Percentiles rank a stretch among this genome's conserved stretches.
Conservation (phyloP, 2,113 vertebrate species). For the Nanorana parkeri region DNA sequence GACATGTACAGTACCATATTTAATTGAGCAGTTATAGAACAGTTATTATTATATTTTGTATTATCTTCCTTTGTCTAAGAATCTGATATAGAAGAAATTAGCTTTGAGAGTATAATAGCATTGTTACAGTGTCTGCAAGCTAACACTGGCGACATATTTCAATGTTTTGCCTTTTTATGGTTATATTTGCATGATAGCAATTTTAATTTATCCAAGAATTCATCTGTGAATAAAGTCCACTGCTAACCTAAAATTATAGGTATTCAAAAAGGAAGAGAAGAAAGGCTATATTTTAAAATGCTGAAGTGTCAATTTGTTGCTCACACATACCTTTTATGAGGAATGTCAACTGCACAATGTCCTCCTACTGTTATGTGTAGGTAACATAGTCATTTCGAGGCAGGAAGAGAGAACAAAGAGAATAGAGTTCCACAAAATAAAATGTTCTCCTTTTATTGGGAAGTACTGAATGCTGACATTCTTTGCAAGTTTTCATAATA, state of each 20-base stretch:
- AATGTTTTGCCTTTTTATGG: slow-evolving; percentile 34
- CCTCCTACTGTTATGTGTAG: too few relatives aligned
- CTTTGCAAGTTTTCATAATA: too few relatives aligned
- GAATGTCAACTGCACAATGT: too few relatives aligned
- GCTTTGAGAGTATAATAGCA: slow-evolving; percentile 24
- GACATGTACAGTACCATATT: neutral
- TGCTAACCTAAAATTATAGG: slow-evolving; percentile 23
- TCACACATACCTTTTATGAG: too few relatives aligned
- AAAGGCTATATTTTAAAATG: too few relatives aligned
- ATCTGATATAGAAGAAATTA: slow-evolving; percentile 35
- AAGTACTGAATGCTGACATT: too few relatives aligned
- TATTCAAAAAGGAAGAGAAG: neutral
- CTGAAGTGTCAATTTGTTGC: too few relatives aligned
- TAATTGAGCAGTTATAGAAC: slow-evolving; percentile 27
- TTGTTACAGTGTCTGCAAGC: slow-evolving; percentile 36
- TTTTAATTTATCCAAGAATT: slow-evolving; percentile 16
- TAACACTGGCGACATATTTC: slow-evolving; percentile 16
- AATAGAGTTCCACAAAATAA: too few relatives aligned
- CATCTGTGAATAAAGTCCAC: slow-evolving; percentile 3
- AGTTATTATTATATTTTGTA: slow-evolving; percentile 32
- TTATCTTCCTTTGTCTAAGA: slow-evolving; percentile 33
- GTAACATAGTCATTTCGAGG: too few relatives aligned
- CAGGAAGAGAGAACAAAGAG: too few relatives aligned
- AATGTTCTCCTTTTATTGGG: too few relatives aligned
- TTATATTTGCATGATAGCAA: slow-evolving; percentile 18